Evolutionary conservation across 1,140 invertebrate species (phyloP), one percentile per base, ranked within the genome.

Genomic region (Lithobius niger): DNA sequence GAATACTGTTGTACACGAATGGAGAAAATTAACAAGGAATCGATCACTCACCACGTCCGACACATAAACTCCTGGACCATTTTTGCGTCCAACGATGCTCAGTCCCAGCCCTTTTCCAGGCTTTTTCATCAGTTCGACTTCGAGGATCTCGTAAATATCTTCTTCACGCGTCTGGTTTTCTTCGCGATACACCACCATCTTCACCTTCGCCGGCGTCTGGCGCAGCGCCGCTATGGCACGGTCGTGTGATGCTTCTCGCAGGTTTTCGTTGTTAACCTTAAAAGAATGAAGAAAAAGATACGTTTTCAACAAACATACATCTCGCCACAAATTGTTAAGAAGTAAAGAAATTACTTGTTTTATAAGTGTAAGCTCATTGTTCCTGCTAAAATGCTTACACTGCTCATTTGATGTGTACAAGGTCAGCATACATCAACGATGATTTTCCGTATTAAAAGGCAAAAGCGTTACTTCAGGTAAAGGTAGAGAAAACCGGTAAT

Each of bases 81-180:
- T 82, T 61, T 87, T 84, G 47, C 85, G 82, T n/a, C 86, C 88
- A 18, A 90, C 82, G 57, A 96, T 82, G 60, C 86, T 88, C 28
- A 98, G 76, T 0, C 95, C 96, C 2, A 97, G 77, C 49, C 92
- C 90, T 74, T 91, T 87, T 10, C 90, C 91, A 0, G 86, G 77
- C 68, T 97, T 97, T 67, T 95, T 96, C 25, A 82, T 74, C 24
- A 99, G 70, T 57, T 98, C 93, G 0, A 97, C 82, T 54, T 90
- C 87, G 49, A 96, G 80, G 25, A 85, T 81, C 43, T 89, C 84
- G 63, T 86, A 84, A 31, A 81, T 74, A 56, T 82, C 75, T 59
- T 84, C 79, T 6, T 86, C 72, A 45, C 81, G 82, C 24, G 67
- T 58, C 31, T 74, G 71, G 15, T 70, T 68, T 63, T 93, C 90